A percentile compares a stretch with the other conserved stretches of the same genome.
These are phyloP conservation scores for Rhinoraja longicauda DNA, from an alignment of 2,797 vertebrate species.

Conservation along the genomic window DNA sequence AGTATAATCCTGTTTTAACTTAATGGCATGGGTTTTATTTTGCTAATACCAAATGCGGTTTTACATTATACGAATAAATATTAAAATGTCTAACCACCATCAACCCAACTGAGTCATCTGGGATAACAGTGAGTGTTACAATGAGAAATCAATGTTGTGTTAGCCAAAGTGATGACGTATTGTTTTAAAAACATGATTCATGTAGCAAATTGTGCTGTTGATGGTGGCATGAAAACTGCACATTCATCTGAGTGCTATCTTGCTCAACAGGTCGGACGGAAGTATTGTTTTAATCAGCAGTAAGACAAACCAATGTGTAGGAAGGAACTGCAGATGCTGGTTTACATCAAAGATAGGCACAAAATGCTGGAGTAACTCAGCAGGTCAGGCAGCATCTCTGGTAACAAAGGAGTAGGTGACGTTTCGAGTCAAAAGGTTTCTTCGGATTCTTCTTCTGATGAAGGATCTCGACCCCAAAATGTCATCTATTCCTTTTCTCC, in stretches of 20 bases:
- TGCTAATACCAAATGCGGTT: background rate
- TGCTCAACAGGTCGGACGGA: conserved; percentile 43
- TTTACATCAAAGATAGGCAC: too few species aligned
- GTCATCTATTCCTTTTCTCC: too few species aligned
- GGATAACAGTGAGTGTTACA: background rate
- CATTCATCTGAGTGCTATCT: conserved; percentile 52
- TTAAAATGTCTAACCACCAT: background rate
- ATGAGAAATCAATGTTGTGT: conserved; percentile 32
- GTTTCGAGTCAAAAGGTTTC: too few species aligned
- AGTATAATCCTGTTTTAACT: background rate
- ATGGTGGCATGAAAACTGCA: conserved; percentile 45
- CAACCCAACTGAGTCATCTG: background rate
- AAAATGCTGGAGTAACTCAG: too few species aligned
- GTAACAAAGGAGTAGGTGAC: too few species aligned
- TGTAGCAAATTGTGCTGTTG: background rate
- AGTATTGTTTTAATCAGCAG: background rate
- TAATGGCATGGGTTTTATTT: background rate
- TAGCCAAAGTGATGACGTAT: conserved; percentile 15
- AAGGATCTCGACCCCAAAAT: too few species aligned
- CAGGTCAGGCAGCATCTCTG: too few species aligned
- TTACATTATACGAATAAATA: background rate
- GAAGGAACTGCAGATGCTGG: too few species aligned
- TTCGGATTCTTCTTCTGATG: too few species aligned
- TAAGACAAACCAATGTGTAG: too few species aligned
- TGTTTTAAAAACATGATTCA: conserved; percentile 25